Evolutionary conservation across 2,888 invertebrate genomes (phyloP).

Genomic region (Hemistola chrysoprasaria): DNA sequence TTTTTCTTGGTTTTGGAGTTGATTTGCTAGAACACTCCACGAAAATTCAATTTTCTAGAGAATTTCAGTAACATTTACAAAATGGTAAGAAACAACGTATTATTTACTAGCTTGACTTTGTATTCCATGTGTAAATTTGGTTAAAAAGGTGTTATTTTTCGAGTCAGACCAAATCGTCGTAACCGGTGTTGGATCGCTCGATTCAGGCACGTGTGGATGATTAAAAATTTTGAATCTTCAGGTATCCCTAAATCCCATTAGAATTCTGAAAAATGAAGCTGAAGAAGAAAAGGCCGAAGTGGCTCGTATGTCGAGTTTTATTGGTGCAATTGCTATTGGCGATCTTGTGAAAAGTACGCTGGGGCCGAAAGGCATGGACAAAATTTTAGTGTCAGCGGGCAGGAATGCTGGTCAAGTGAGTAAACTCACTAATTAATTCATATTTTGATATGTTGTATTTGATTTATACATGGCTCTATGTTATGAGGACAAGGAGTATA

Average conservation of each 20-base stretch:
- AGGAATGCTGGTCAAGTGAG: slow-evolving; percentile 86
- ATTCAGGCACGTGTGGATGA: slow-evolving; percentile 51
- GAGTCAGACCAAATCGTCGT: slow-evolving; percentile 24
- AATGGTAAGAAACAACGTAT: slow-evolving; percentile 35
- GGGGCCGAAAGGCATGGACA: slow-evolving; percentile 99
- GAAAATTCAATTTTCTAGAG: not conserved
- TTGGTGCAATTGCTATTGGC: slow-evolving; percentile 99
- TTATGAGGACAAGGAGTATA: too few relatives aligned
- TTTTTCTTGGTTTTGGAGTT: not conserved
- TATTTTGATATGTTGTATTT: too few relatives aligned
- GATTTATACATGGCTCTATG: too few relatives aligned
- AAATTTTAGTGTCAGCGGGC: slow-evolving; percentile 91
- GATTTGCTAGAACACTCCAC: slow-evolving; percentile 1
- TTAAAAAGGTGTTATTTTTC: slow-evolving; percentile 1
- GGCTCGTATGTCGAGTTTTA: slow-evolving; percentile 98
- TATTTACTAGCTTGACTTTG: slow-evolving; percentile 9
- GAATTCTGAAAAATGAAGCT: slow-evolving; percentile 97
- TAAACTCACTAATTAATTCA: too few relatives aligned
- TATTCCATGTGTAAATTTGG: not conserved
- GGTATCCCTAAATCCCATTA: slow-evolving; percentile 95
- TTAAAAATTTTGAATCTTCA: slow-evolving; percentile 48
- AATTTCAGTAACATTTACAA: slow-evolving; percentile 23
- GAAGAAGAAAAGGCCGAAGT: slow-evolving; percentile 99
- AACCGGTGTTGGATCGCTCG: slow-evolving; percentile 42
- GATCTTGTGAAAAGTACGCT: slow-evolving; percentile 99